These are phyloP conservation scores for Muschampia plurimacula DNA, from an alignment of 2,888 invertebrate genomes.

Conservation along the genomic window DNA sequence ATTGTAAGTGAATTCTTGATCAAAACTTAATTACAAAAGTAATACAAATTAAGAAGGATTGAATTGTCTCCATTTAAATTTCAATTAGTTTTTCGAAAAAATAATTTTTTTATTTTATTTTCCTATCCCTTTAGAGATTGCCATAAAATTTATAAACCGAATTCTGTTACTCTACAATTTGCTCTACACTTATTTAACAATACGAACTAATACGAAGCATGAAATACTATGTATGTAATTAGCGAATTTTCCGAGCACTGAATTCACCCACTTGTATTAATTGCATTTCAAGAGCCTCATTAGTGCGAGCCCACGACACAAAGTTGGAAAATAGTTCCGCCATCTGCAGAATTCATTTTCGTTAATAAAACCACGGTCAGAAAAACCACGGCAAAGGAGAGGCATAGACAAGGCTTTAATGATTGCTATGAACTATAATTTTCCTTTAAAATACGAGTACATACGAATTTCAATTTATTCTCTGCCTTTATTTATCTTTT, in stretches of 20 bases:
- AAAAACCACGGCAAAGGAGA: slow-evolving; percentile 32
- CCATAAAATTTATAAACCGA: no score
- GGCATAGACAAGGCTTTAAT: slow-evolving; percentile 19
- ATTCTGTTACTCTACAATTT: not conserved
- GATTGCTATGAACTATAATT: slow-evolving; percentile 17
- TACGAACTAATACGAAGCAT: not conserved
- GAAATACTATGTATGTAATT: slow-evolving; percentile 11
- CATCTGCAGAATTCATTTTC: slow-evolving; percentile 26
- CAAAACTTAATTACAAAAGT: no score
- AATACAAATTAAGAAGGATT: no score
- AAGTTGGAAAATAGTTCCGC: slow-evolving; percentile 27
- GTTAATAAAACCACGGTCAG: slow-evolving; percentile 19
- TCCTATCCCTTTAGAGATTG: no score
- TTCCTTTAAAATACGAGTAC: slow-evolving; percentile 3
- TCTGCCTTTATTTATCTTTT: not conserved
- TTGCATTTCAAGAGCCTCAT: slow-evolving; percentile 33
- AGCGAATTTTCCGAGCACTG: slow-evolving; percentile 23
- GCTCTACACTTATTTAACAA: not conserved
- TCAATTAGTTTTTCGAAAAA: no score
- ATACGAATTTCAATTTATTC: not conserved
- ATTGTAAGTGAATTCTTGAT: no score
- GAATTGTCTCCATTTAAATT: no score
- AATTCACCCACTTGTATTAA: slow-evolving; percentile 28
- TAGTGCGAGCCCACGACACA: slow-evolving; percentile 28
- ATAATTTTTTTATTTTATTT: no score